Evolutionary conservation across 30 jellyfish, hydroid and myxozoan genomes (phyloP), one percentile per base, ranked within the genome.

Genomic region (Hydra vulgaris): DNA sequence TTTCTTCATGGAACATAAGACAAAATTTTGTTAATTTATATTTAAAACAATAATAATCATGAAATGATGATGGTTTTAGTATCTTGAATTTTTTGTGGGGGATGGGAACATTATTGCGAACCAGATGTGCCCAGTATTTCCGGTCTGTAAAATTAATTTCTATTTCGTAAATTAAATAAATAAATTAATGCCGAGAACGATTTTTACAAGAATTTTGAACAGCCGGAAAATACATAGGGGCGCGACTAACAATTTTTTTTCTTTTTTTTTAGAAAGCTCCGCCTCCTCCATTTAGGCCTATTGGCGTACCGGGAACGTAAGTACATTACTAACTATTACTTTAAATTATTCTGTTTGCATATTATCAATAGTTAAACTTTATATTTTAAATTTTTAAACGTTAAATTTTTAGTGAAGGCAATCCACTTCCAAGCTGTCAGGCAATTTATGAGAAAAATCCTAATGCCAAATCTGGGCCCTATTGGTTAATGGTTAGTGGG

Each of bases 401-500:
- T 26, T 74, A 22, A 15, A 23, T 8, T 85, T 71, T 17, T 27
- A 92, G 98, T 1, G 94, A 80, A 79, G 94, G 95, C 27, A 92
- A 87, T 71, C 98, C 98, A 52, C 0, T 83, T 72, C 98, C 95
- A 40, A 92, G 88, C 73, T 92, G 98, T 73, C 98, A 92, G 69
- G 95, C 98, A n/a, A 80, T 92, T 19, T 92, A 83, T 81, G 98
- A 92, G 70, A 86, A 86, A 78, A 83, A 92, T 66, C 94, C 96
- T 12, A 85, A 88, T 75, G 84, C 98, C 16, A 87, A 88, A 76
- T 87, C 96, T 77, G 98, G 98, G 12, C 93, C 98, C 7, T 92
- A 92, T 82, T 92, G 98, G 98, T 74, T 92, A 75, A 92, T 92
- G 98, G 93, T 86, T 12, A 87, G 87, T 70, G 98, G 98, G 1